phyloP scores from a whole-genome alignment of 2,797 vertebrate genomes.

The Anolis apletophallus region DNA sequence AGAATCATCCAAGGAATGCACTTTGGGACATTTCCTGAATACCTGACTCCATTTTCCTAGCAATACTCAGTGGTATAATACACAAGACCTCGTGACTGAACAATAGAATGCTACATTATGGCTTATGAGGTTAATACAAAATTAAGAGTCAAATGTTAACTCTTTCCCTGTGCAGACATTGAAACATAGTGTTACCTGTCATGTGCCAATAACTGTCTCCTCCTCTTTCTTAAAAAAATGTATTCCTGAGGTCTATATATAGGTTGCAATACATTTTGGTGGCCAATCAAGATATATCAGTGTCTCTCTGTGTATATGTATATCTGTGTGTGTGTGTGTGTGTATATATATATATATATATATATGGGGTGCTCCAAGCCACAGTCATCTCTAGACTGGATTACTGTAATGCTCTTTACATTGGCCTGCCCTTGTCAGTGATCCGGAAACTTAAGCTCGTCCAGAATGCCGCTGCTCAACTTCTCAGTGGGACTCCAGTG shows the following conservation, averaged over 20 bases:
- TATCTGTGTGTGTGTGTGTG: too few species aligned
- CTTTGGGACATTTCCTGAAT: neutral
- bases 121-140: neutral
- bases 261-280: constrained; percentile 24
- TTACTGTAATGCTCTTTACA: too few species aligned
- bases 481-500: too few species aligned
- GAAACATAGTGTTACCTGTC: neutral
- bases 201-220: too few species aligned
- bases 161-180: neutral
- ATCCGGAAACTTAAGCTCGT: too few species aligned
- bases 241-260: constrained; percentile 29
- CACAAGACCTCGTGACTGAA: neutral
- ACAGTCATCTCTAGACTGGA: too few species aligned
- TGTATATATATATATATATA: too few species aligned
- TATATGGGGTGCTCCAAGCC: too few species aligned
- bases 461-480: too few species aligned
- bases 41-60: neutral
- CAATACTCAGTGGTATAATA: neutral
- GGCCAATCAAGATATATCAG: constrained; percentile 1
- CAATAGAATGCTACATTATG: neutral
- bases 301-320: too few species aligned
- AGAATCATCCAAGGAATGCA: neutral
- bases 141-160: constrained; percentile 2
- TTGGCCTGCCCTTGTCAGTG: too few species aligned
- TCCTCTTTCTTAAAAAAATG: neutral